Conservation (phyloP, 2,113 vertebrate genomes). For the Myrmecobius fasciatus region DNA sequence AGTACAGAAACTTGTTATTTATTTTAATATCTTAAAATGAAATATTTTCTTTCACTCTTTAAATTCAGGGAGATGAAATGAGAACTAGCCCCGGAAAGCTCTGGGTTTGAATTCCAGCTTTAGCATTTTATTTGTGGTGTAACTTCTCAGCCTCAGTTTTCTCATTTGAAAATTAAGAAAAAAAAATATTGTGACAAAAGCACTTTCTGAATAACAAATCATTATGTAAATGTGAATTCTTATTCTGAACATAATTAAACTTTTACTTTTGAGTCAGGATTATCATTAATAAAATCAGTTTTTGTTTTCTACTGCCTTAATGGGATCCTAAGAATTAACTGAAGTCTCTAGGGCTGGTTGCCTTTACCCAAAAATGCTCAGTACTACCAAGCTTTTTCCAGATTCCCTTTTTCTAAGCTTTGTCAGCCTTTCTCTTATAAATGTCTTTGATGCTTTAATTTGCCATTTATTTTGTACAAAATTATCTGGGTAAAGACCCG, state of each 20-base stretch:
- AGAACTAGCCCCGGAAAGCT: not conserved
- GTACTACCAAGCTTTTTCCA: not conserved
- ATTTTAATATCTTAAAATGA: not conserved
- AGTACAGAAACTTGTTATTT: not conserved
- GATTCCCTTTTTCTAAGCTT: not conserved
- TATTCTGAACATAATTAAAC: not conserved
- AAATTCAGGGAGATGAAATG: not conserved
- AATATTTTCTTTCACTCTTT: not conserved
- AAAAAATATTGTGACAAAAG: not conserved
- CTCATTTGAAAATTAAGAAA: not conserved
- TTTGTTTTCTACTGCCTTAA: not conserved
- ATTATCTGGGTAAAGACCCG: not conserved
- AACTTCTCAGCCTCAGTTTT: not conserved
- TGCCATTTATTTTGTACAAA: not conserved
- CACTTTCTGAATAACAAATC: not conserved
- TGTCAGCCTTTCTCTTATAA: not conserved
- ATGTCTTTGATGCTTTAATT: not conserved
- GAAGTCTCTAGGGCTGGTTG: too few relatives aligned
- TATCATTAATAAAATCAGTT: not conserved
- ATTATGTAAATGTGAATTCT: not conserved
- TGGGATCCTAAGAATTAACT: not conserved
- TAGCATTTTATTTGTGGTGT: not conserved
- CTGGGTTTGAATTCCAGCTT: not conserved
- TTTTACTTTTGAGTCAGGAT: not conserved
- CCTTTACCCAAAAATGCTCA: not conserved